These are phyloP conservation scores for Gorsachius goisagi DNA, from an alignment of 2,113 vertebrate species.

Conservation along the genomic window DNA sequence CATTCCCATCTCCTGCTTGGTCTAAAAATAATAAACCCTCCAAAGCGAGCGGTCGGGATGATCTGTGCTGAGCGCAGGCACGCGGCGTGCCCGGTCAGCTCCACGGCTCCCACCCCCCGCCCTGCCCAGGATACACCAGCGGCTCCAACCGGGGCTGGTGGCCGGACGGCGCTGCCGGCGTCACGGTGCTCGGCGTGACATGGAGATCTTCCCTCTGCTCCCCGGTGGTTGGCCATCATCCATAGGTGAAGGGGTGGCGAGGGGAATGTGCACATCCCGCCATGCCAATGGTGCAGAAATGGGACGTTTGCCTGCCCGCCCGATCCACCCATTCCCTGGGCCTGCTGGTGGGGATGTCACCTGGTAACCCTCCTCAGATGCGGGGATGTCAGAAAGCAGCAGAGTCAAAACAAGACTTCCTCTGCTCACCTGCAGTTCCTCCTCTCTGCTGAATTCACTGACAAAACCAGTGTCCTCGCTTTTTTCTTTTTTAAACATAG, in stretches of 20 bases:
- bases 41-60: neutral
- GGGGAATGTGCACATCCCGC: fast-evolving
- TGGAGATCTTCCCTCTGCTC: neutral
- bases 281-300: fast-evolving
- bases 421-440: neutral
- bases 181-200: neutral
- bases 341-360: neutral
- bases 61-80: neutral
- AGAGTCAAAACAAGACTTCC: neutral
- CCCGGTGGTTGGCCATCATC: fast-evolving
- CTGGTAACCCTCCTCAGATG: neutral
- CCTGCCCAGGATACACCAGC: neutral
- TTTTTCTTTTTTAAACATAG: neutral
- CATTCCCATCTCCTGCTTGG: slow-evolving; percentile 29
- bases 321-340: neutral
- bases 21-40: slow-evolving; percentile 64
- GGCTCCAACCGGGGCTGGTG: neutral
- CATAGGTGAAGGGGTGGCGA: fast-evolving
- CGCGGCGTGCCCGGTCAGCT: fast-evolving
- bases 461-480: neutral
- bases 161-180: neutral
- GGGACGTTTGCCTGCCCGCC: neutral
- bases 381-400: neutral
- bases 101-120: neutral
- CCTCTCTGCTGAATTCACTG: neutral